A percentile compares a stretch with the other conserved stretches of the same genome.
These are phyloP conservation scores for Chascanopsetta lugubris DNA, from an alignment of 2,113 vertebrate species.

Conservation along the genomic window DNA sequence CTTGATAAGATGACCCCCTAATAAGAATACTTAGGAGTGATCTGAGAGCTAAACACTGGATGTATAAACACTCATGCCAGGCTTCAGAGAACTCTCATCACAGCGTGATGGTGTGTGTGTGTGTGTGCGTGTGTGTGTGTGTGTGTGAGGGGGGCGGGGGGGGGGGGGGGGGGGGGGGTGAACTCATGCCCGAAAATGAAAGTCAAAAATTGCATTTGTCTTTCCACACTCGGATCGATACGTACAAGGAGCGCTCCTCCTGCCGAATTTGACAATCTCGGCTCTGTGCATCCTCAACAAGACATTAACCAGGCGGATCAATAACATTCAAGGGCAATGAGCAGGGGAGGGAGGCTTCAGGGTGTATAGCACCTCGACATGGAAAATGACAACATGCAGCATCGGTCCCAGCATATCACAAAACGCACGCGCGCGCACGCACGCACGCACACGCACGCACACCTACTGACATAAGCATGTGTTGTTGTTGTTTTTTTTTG, in stretches of 20 bases:
- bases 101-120: slow-evolving; percentile 13
- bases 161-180: no score
- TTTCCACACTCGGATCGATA: slow-evolving; percentile 44
- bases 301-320: slow-evolving; percentile 64
- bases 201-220: slow-evolving; percentile 45
- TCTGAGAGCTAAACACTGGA: not conserved
- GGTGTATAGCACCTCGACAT: slow-evolving; percentile 21
- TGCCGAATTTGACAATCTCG: slow-evolving; percentile 22
- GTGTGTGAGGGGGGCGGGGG: no score
- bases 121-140: no score
- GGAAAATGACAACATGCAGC: not conserved
- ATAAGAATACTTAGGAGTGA: not conserved
- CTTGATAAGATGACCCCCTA: not conserved
- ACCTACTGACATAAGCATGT: no score
- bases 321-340: slow-evolving; percentile 76
- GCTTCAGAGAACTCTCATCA: not conserved
- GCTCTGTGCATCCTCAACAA: slow-evolving; percentile 58
- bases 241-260: slow-evolving; percentile 7
- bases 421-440: not conserved
- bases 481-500: not conserved
- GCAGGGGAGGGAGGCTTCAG: slow-evolving; percentile 10
- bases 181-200: slow-evolving; percentile 11
- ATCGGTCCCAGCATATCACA: not conserved
- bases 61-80: not conserved
- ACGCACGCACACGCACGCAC: not conserved